Percentiles rank a stretch among this genome's conserved stretches.
These are phyloP conservation scores for Prietella phreatophila DNA, from an alignment of 2,113 vertebrate genomes.

Conservation along the genomic window DNA sequence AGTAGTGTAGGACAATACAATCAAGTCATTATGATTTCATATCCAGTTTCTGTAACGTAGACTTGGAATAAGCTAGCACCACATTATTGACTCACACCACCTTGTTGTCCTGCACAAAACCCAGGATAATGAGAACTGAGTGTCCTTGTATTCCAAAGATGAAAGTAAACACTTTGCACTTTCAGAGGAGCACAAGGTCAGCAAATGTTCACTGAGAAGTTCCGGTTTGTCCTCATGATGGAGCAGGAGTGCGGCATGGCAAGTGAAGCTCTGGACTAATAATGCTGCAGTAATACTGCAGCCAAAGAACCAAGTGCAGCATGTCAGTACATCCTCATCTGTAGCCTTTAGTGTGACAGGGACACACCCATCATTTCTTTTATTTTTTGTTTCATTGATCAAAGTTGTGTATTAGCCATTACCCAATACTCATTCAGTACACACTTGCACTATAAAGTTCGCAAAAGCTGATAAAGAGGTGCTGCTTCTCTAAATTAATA, in stretches of 20 bases:
- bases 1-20: background rate
- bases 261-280: background rate
- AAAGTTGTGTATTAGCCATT: background rate
- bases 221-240: background rate
- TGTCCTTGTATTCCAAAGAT: background rate
- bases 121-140: background rate
- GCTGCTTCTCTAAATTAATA: background rate
- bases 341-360: background rate
- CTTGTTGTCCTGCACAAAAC: background rate
- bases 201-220: background rate
- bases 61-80: background rate
- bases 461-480: background rate
- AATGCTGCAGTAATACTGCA: background rate
- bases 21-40: background rate
- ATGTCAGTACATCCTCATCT: background rate
- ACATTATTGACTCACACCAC: background rate
- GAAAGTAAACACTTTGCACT: background rate
- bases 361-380: background rate
- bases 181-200: background rate
- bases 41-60: background rate
- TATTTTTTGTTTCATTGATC: background rate
- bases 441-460: background rate
- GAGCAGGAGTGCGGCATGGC: background rate
- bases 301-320: background rate
- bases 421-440: background rate